Percentiles rank a stretch among this genome's conserved stretches.
phyloP scores from a whole-genome alignment of 2,888 invertebrate genomes.

The Lasioglossum figueresi region DNA sequence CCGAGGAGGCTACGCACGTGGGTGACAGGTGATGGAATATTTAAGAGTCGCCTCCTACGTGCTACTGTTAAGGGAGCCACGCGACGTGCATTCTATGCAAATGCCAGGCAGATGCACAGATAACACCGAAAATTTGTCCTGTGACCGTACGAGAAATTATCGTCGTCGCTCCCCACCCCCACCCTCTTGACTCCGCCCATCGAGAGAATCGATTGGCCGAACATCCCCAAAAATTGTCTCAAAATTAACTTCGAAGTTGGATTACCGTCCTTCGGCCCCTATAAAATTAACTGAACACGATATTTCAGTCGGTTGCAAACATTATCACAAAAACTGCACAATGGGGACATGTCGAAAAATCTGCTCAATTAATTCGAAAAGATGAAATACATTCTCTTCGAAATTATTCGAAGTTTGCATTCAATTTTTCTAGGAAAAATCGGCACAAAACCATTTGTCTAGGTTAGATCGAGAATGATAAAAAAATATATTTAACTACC shows the following conservation, averaged over 20 bases:
- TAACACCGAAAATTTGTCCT: conserved; percentile 66
- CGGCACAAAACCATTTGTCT: background rate
- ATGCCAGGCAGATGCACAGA: conserved; percentile 78
- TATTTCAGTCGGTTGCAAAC: background rate
- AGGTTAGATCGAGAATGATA: background rate
- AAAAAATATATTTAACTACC: background rate
- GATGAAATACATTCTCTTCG: background rate
- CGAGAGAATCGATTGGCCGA: conserved; percentile 8
- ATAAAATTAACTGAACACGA: background rate
- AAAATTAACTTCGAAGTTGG: background rate
- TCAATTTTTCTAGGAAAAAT: background rate
- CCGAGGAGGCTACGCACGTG: conserved; percentile 67
- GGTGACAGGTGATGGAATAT: conserved; percentile 79
- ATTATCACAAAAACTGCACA: background rate
- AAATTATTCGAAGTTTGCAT: background rate
- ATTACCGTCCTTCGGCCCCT: background rate
- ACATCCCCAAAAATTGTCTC: background rate
- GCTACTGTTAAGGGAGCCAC: conserved; percentile 73
- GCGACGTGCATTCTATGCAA: conserved; percentile 82
- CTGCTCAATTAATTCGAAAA: background rate
- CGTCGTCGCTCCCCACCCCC: background rate
- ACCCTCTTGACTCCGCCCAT: background rate
- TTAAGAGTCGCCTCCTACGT: conserved; percentile 70
- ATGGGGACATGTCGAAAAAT: background rate
- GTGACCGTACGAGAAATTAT: conserved; percentile 26